A percentile compares a stretch with the other conserved stretches of the same genome.
These are phyloP conservation scores for Rhinichthys osculus DNA, from an alignment of 2,797 vertebrate species.

Conservation along the genomic window DNA sequence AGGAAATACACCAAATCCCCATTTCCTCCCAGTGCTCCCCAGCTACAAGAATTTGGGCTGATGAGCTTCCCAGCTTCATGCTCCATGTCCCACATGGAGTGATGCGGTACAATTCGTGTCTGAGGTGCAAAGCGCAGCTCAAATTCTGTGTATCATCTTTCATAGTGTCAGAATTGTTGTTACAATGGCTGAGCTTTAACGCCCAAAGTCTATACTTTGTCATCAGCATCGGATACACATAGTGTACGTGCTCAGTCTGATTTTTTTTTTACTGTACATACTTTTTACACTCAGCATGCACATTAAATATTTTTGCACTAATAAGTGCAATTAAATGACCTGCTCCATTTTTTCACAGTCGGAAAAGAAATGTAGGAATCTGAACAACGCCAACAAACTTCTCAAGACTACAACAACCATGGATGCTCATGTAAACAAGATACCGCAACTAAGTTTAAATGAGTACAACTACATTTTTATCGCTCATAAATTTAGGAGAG, in stretches of 20 bases:
- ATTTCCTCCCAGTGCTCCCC: constrained; percentile 40
- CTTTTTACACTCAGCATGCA: not conserved
- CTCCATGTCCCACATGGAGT: constrained; percentile 38
- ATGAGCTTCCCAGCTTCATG: constrained; percentile 59
- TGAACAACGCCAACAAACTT: not conserved
- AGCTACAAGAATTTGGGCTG: constrained; percentile 52
- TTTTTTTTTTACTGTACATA: not conserved
- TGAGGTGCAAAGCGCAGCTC: not conserved
- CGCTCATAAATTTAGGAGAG: not conserved
- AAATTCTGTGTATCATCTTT: not conserved
- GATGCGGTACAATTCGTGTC: constrained; percentile 17
- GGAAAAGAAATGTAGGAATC: not conserved
- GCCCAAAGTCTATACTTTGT: not conserved
- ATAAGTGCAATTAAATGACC: not conserved
- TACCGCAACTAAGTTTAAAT: not conserved
- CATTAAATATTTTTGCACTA: not conserved
- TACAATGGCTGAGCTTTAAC: not conserved
- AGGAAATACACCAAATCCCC: constrained; percentile 53
- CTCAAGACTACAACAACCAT: not conserved
- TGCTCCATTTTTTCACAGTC: not conserved
- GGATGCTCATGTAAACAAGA: not conserved
- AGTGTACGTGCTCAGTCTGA: not conserved
- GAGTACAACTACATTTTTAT: not conserved
- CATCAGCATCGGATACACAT: not conserved
- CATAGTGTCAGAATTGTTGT: not conserved